A percentile compares a stretch with the other conserved stretches of the same genome.
Evolutionary conservation across 2,797 vertebrate genomes (phyloP).

Genomic region (Natrix natrix): DNA sequence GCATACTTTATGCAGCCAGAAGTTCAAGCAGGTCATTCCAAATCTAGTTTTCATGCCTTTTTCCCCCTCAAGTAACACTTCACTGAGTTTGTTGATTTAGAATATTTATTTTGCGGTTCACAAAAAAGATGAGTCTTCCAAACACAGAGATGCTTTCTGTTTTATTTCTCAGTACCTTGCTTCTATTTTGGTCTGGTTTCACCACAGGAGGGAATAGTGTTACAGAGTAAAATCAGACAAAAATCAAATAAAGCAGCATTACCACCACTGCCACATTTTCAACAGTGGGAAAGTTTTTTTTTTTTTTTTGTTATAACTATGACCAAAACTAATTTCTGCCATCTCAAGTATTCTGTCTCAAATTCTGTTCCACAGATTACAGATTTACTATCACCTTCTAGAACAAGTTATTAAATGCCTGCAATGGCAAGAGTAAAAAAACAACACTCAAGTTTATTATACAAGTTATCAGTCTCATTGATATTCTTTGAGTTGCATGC

Average conservation of each 20-base stretch:
- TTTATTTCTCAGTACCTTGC: background rate
- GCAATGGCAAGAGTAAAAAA: background rate
- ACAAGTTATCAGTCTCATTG: background rate
- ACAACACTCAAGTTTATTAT: background rate
- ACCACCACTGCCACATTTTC: background rate
- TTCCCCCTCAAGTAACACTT: background rate
- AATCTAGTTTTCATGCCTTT: background rate
- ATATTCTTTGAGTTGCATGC: slow-evolving; percentile 2
- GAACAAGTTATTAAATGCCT: background rate
- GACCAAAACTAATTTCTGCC: background rate
- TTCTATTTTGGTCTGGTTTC: background rate
- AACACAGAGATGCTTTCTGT: background rate
- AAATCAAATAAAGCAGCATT: background rate
- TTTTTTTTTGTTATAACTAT: background rate
- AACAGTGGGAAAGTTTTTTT: background rate
- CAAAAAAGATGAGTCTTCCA: background rate
- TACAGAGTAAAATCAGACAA: background rate
- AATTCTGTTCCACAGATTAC: background rate
- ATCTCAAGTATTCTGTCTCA: background rate
- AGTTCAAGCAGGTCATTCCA: background rate
- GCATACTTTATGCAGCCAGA: background rate
- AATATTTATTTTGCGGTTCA: background rate
- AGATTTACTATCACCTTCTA: background rate
- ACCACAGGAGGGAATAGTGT: background rate
- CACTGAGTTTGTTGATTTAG: background rate